Base-by-base conservation (phyloP, 2,797 vertebrate genomes). In the Cossypha dichroa region DNA sequence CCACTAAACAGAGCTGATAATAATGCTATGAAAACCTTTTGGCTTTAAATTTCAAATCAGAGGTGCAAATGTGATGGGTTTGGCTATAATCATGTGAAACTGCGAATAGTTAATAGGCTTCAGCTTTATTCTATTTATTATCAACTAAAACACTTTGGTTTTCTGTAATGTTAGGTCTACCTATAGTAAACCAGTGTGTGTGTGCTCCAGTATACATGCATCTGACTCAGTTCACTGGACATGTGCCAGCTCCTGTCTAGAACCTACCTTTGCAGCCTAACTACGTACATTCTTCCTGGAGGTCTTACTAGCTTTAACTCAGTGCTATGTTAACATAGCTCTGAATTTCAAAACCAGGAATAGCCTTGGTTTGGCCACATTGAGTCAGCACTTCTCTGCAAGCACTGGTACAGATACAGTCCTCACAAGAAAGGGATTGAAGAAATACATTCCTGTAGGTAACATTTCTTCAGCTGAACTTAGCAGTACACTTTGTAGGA, bases 391-490 rank as follows among this genome's bases (percentile, higher is more conserved):
- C 31, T 56, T 46, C 29, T 28, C 62, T 75, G 68, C 76, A 49
- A 56, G n/a, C 23, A 29, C 26, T 33, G 68, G 20, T 45, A 74
- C 6, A 69, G 20, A 76, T 11, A 74, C 5, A 34, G 7, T 45
- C 40, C 56, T 93, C 40, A 28, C 18, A 52, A 16, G 0, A 7
- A 87, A 74, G 10, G 31, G 34, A 54, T 0, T 58, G 49, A 92
- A 78, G 58, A 81, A 92, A 86, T 15, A 78, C 15, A 17, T 29
- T 68, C 45, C 33, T 73, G 48, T 33, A 59, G 88, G 23, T 31
- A 87, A 87, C 52, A 49, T 6, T 85, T 64, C 29, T 45, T 76
- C 70, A 82, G 33, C 29, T 87, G 52, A 79, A 36, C 21, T 75
- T n/a, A 40, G 31, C 31, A 82, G 15, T 40, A 69, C 0, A 8